A percentile compares a stretch with the other conserved stretches of the same genome.
Evolutionary conservation across 2,113 vertebrate genomes (phyloP).

Genomic region (Albula glossodonta): DNA sequence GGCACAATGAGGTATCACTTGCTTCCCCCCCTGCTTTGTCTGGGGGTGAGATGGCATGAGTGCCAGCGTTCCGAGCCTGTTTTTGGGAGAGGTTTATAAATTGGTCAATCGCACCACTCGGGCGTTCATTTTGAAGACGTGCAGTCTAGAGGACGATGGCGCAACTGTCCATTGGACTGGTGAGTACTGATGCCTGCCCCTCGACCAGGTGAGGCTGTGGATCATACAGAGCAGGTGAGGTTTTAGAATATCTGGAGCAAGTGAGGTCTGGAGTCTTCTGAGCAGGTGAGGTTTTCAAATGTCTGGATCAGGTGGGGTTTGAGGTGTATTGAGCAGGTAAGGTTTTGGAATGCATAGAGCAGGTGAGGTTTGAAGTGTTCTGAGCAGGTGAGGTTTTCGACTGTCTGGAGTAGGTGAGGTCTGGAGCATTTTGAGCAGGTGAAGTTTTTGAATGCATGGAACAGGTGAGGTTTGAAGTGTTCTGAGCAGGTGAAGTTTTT

Average conservation of each 20-base stretch:
- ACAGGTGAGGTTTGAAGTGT: too few species aligned
- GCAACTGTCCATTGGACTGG: conserved; percentile 33
- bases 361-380: neutral
- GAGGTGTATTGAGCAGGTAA: neutral
- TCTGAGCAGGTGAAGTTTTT: too few species aligned
- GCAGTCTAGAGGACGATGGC: conserved; percentile 39
- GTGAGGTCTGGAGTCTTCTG: neutral
- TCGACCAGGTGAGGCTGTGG: neutral
- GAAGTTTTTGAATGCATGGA: too few species aligned
- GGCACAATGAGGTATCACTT: conserved; percentile 47
- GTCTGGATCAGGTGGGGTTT: neutral
- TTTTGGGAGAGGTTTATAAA: conserved; percentile 62
- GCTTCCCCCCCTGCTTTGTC: conserved; percentile 48
- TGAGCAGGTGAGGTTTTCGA: neutral
- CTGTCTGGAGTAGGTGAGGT: too few species aligned
- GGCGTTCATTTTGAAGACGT: conserved; percentile 38
- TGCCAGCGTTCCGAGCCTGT: conserved; percentile 23
- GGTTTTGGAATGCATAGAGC: neutral
- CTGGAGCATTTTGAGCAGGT: too few species aligned
- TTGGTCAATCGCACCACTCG: conserved; percentile 37
- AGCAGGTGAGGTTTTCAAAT: neutral
- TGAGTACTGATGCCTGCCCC: conserved; percentile 48
- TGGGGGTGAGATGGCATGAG: conserved; percentile 35
- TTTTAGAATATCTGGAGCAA: neutral
- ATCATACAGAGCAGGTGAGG: neutral